Percentiles rank a stretch among this genome's conserved stretches.
Conservation (phyloP, 2,113 vertebrate genomes). For the Alouatta palliata region DNA sequence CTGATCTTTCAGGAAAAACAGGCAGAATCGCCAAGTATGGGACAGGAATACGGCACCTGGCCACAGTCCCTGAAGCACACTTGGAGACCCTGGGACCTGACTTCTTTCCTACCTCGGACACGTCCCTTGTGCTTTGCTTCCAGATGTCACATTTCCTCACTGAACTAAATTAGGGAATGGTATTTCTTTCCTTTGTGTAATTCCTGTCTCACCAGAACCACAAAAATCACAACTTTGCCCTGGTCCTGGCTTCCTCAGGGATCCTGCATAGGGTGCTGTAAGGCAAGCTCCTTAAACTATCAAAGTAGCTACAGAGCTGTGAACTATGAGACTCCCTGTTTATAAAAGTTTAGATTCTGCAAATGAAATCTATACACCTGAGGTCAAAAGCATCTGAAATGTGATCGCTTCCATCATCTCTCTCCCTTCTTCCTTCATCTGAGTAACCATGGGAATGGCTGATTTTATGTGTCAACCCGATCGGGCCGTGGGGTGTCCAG, state of each 20-base stretch:
- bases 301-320: no score
- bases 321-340: not conserved
- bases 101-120: not conserved
- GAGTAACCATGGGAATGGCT: not conserved
- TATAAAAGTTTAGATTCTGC: no score
- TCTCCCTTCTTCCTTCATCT: not conserved
- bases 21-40: no score
- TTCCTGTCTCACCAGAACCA: no score
- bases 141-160: not conserved
- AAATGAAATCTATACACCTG: not conserved
- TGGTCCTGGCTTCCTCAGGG: not conserved
- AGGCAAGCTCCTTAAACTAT: no score
- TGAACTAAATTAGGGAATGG: not conserved
- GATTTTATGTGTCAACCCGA: not conserved
- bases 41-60: not conserved
- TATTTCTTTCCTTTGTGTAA: not conserved
- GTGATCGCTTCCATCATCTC: not conserved
- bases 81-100: no score
- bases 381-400: not conserved
- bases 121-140: not conserved
- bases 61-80: not conserved
- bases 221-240: not conserved
- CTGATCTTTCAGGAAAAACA: not conserved
- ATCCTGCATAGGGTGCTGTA: no score
- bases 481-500: not conserved